Percentiles rank a stretch among this genome's conserved stretches.
These are phyloP conservation scores for Siderastrea radians DNA, from an alignment of 92 coral and sea anemone species.

Conservation along the genomic window DNA sequence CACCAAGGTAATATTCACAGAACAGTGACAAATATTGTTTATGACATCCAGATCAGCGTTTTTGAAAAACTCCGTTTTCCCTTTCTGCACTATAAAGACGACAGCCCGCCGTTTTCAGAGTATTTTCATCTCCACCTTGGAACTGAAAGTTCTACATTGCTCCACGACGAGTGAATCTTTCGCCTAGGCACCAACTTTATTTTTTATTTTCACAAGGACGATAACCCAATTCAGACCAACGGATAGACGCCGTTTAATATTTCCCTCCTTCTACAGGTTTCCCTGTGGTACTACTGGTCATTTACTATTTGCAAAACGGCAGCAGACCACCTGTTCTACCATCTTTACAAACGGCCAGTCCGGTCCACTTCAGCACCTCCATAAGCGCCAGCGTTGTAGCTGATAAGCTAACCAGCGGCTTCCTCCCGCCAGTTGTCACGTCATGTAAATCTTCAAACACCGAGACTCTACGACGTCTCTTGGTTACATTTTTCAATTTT, in stretches of 20 bases:
- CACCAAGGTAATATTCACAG: too few relatives aligned
- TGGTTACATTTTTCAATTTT: slow-evolving; percentile 72
- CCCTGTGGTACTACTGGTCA: slow-evolving; percentile 66
- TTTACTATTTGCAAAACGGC: slow-evolving; percentile 77
- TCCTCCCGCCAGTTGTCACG: slow-evolving; percentile 46
- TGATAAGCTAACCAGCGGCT: slow-evolving; percentile 50
- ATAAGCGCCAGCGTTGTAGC: slow-evolving; percentile 30
- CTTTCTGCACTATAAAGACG: too few relatives aligned
- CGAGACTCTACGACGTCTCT: slow-evolving; percentile 52
- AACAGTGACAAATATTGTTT: too few relatives aligned
- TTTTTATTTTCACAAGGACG: too few relatives aligned
- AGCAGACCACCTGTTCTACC: slow-evolving; percentile 72
- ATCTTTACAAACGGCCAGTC: slow-evolving; percentile 48
- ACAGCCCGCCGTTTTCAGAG: too few relatives aligned
- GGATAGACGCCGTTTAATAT: not conserved
- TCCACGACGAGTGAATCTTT: too few relatives aligned
- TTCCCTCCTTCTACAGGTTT: slow-evolving; percentile 56
- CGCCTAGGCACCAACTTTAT: too few relatives aligned
- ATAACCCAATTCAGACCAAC: too few relatives aligned
- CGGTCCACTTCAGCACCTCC: slow-evolving; percentile 45
- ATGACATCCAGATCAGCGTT: too few relatives aligned
- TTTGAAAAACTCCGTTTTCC: too few relatives aligned
- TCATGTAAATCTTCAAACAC: slow-evolving; percentile 45
- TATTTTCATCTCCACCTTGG: too few relatives aligned
- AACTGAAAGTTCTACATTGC: too few relatives aligned